These are phyloP conservation scores for Labeo catla DNA, from an alignment of 2,113 vertebrate species.

Conservation along the genomic window DNA sequence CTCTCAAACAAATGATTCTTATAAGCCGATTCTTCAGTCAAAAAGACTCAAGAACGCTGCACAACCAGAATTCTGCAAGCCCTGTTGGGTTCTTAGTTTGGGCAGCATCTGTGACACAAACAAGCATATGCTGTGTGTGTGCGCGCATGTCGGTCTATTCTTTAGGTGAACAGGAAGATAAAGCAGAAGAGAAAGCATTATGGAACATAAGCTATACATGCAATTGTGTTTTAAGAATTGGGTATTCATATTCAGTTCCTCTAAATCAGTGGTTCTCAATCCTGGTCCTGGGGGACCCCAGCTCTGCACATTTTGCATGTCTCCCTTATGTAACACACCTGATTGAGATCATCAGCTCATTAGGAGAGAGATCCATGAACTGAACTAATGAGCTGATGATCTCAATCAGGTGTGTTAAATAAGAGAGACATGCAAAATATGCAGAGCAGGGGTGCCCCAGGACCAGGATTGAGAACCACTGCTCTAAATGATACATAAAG, in stretches of 20 bases:
- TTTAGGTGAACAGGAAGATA: neutral
- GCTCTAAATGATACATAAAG: neutral
- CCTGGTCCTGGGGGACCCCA: too few species aligned
- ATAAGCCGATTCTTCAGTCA: neutral
- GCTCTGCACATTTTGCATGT: too few species aligned
- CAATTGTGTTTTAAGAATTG: neutral
- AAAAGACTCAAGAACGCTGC: neutral
- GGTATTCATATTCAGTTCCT: neutral
- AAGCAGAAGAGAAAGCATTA: neutral
- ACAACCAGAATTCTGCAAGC: neutral
- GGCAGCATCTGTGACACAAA: conserved; percentile 57
- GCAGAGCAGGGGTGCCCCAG: too few species aligned
- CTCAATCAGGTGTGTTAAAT: too few species aligned
- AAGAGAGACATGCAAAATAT: too few species aligned
- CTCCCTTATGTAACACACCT: too few species aligned
- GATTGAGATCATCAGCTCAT: too few species aligned
- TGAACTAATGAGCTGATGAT: too few species aligned
- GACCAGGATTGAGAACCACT: too few species aligned
- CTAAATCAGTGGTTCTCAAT: too few species aligned
- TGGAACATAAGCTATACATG: neutral
- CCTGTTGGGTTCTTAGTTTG: conserved; percentile 15
- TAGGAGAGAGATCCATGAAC: too few species aligned
- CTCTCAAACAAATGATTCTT: neutral
- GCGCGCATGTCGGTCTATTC: neutral
- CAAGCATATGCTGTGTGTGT: conserved; percentile 41